Base-by-base conservation (phyloP, 2,797 vertebrate species). In the Galagoides demidoff region DNA sequence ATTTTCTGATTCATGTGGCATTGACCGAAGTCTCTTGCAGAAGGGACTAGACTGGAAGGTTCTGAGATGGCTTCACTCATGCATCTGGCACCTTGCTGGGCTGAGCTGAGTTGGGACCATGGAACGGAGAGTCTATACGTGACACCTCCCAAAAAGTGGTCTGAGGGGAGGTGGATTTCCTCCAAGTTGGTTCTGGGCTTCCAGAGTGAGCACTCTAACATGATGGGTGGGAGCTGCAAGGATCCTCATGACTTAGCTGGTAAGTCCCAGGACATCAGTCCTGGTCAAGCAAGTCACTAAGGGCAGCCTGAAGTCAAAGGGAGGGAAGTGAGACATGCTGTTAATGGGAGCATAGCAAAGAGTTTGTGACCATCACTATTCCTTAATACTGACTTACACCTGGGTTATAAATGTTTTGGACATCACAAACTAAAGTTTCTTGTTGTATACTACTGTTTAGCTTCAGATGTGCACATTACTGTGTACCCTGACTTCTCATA, bases 341-440 rank as follows among this genome's bases (percentile, higher is more conserved):
- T 77, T 68, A 37, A 52, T 68, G 20, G 45, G n/a, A 92, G n/a
- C 83, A n/a, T 76, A 70, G 43, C 61, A 52, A 76, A 86, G 19
- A 85, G 73, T 55, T 34, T 90, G 39, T 83, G 59, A 64, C 25
- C 19, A 66, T 74, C 22, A 93, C 84, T 92, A 63, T 84, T 85
- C 27, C 27, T 71, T 71, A 66, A 66, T 10, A 27, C 3, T 90
- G 49, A 82, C n/a, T 88, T 84, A 87, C 2, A 31, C 29, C 39
- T 88, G 14, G 59, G 17, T 83, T 55, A 70, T 92, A 88, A 97
- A 81, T 85, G 19, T n/a, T 73, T 55, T 19, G 39, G 20, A 89
- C 14, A 34, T 2, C 78, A 49, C 37, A 55, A 37, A 85, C 12
- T 74, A 55, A 87, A 31, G 5, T 82, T 84, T 10, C 43, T 73